Percentiles rank a stretch among this genome's conserved stretches.
These are phyloP conservation scores for Catonia carolina DNA, from an alignment of 2,888 invertebrate genomes.

Conservation along the genomic window DNA sequence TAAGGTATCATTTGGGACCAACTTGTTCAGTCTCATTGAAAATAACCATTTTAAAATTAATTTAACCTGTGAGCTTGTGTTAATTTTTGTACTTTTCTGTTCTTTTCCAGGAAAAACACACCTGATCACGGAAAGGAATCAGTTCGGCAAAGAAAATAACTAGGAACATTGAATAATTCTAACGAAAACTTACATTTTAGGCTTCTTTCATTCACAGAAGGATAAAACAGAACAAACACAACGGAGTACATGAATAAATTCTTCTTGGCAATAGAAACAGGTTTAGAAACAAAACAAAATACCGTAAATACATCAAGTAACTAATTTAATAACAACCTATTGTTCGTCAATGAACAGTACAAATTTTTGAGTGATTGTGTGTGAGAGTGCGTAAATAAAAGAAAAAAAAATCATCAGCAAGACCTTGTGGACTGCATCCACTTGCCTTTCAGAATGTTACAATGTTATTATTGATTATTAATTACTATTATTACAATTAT, in stretches of 20 bases:
- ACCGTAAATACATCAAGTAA: neutral
- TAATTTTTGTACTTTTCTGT: too few species aligned
- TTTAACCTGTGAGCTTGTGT: too few species aligned
- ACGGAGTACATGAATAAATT: slow-evolving; percentile 8
- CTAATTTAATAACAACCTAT: neutral
- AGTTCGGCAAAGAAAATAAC: slow-evolving; percentile 40
- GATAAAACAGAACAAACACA: neutral
- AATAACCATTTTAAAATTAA: too few species aligned
- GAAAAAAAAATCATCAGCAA: neutral
- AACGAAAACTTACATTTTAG: neutral
- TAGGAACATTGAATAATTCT: neutral
- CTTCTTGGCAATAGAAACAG: slow-evolving; percentile 3
- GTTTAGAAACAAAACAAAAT: slow-evolving; percentile 2
- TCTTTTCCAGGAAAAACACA: slow-evolving; percentile 39
- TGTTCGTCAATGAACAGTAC: slow-evolving; percentile 15
- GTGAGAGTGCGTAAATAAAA: neutral
- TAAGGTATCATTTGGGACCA: too few species aligned
- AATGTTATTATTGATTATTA: too few species aligned
- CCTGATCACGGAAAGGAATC: slow-evolving; percentile 39
- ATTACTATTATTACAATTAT: neutral
- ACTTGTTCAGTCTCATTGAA: too few species aligned
- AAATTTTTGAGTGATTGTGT: slow-evolving; percentile 12
- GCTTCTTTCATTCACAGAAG: slow-evolving; percentile 18
- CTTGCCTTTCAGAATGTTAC: slow-evolving; percentile 3
- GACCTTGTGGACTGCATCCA: slow-evolving; percentile 6